Base-by-base conservation (phyloP, 2,888 invertebrate genomes). In the Macrophya annulata region DNA sequence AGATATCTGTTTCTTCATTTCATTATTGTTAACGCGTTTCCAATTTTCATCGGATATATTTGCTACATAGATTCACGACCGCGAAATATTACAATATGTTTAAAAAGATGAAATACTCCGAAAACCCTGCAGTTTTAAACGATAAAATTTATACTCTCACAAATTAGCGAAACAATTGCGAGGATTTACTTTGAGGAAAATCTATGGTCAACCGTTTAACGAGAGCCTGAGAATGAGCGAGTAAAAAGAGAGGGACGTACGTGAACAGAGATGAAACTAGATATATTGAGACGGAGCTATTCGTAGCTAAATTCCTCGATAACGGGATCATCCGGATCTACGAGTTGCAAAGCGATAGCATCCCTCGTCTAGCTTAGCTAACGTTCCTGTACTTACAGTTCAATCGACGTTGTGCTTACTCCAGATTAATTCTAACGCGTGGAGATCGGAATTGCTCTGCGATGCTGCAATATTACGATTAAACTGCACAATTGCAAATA, bases 251-350 rank as follows among this genome's bases (percentile, higher is more conserved):
- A 62, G 15, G 12, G 40, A 62, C 40, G 21, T 62, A 62, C 59
- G 40, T 17, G 43, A 62, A 43, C 81, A 51, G 15, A 43, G 68
- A 83, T 83, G 83, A 65, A 81, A 71, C 65, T 45, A 45, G 51
- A 83, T 25, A 83, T n/a, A 40, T 25, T 25, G 48, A 68, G 48
- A 68, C 45, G 71, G 10, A 81, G 40, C 45, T 83, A 51, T 83
- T 83, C 68, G 65, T 68, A 68, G 83, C 83, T 83, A 83, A 81
- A 81, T 81, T 81, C 81, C 81, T 81, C 48, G 81, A 81, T 81
- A 81, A 81, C 81, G 65, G 81, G 81, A 81, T 81, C 81, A 81
- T 81, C 81, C 81, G 62, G 65, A 55, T 81, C 37, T 81, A 81
- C 43, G 62, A 81, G 81, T 62, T 62, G n/a, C 81, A 62, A 81